These are phyloP conservation scores for Allygus modestus DNA, from an alignment of 2,888 invertebrate species.

Conservation along the genomic window DNA sequence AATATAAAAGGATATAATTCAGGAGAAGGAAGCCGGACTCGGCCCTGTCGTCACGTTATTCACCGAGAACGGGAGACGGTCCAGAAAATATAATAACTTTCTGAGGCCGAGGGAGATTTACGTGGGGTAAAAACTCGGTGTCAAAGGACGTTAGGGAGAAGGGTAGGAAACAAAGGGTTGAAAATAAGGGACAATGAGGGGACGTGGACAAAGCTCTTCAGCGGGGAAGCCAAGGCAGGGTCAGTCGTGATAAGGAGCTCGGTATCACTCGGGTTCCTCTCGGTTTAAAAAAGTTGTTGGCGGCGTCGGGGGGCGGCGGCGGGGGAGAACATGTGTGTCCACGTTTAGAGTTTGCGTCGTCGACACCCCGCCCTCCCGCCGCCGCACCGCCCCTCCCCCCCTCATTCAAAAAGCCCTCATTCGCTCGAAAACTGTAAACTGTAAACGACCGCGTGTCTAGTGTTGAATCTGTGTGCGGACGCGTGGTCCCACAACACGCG, in stretches of 20 bases:
- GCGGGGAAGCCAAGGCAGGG: constrained; percentile 60
- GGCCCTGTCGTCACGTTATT: constrained; percentile 44
- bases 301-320: constrained; percentile 72
- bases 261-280: constrained; percentile 61
- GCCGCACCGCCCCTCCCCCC: constrained; percentile 64
- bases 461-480: constrained; percentile 58
- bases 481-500: constrained; percentile 48
- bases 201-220: constrained; percentile 44
- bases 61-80: constrained; percentile 34
- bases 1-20: constrained; percentile 52
- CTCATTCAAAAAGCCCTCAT: constrained; percentile 66
- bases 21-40: constrained; percentile 33
- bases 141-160: constrained; percentile 66
- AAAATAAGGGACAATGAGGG: constrained; percentile 62
- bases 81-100: constrained; percentile 63
- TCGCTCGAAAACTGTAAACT: constrained; percentile 66
- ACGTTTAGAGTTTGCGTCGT: constrained; percentile 68
- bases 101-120: constrained; percentile 53
- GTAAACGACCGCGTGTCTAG: constrained; percentile 62
- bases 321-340: constrained; percentile 73
- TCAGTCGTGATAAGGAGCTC: constrained; percentile 66
- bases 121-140: constrained; percentile 59
- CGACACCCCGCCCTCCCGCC: constrained; percentile 62
- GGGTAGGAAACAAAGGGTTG: constrained; percentile 61
- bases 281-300: constrained; percentile 71